Evolutionary conservation across 2,113 vertebrate species (phyloP), one percentile per base, ranked within the genome.

Genomic region (Chaetorhynchus papuensis): DNA sequence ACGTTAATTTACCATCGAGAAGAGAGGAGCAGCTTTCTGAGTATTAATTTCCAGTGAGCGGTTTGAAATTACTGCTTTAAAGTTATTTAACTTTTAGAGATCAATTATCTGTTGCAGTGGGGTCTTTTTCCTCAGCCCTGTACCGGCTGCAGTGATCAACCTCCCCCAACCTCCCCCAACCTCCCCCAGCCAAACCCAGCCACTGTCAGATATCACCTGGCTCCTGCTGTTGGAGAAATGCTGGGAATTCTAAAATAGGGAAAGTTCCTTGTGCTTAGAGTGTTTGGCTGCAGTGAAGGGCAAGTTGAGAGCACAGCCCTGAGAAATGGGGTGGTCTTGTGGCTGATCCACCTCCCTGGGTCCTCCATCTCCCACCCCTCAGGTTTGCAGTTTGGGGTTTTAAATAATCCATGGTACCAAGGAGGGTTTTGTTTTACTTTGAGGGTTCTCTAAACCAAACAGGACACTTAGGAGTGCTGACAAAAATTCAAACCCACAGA

Each of bases 21-120:
- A 15, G 30, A 68, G 17, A 18, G 27, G 31, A 85, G 33, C 52
- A 21, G 15, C 37, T 86, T 86, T 61, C 75, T 61, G 23, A 3
- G 37, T 13, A 3, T 60, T 11, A 0, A 26, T 30, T 80, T 28
- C 68, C 35, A n/a, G 2, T 8, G 14, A 45, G 35, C 26, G 28
- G 35, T 19, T 74, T 64, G 26, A 50, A 50, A 50, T 54, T 0
- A 6, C 6, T 41, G 11, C 33, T 37, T 45, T 11, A 0, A 50
- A 57, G 35, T 31, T 49, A 23, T 42, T 83, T 54, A 24, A 16
- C n/a, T 65, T 22, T 2, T 0, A 12, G n/a, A 53, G 28, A 17
- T 4, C 13, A 3, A 0, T 23, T 3, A 0, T 21, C 23, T n/a
- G 0, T 2, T 6, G 53, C 6, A 26, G 9, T 18, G n/a, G 14